These are phyloP conservation scores for Stegana nigrithorax DNA, from an alignment of 2,888 invertebrate genomes.

Conservation along the genomic window DNA sequence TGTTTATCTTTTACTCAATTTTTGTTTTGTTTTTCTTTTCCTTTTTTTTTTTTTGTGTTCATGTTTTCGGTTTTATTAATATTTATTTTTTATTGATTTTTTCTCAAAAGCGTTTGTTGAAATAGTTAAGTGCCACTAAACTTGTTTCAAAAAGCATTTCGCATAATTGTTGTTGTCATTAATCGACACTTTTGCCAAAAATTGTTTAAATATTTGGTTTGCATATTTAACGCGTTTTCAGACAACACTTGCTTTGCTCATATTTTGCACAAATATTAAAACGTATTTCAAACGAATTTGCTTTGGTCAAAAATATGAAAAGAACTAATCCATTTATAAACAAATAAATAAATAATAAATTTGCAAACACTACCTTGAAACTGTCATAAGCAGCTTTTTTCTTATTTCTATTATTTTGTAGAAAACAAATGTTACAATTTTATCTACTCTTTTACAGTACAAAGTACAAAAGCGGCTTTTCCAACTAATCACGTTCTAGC, in stretches of 20 bases:
- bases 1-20: constrained; percentile 26
- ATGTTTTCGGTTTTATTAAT: constrained; percentile 36
- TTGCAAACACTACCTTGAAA: too few relatives aligned
- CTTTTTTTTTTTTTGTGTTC: constrained; percentile 23
- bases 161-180: background rate
- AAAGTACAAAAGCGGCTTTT: too few relatives aligned
- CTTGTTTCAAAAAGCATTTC: constrained; percentile 19
- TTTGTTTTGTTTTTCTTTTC: constrained; percentile 31
- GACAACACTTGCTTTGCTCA: constrained; percentile 21
- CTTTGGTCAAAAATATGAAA: background rate
- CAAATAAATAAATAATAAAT: background rate
- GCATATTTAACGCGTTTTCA: constrained; percentile 28
- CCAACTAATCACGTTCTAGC: too few relatives aligned
- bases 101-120: constrained; percentile 45
- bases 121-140: constrained; percentile 56
- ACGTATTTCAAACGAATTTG: background rate
- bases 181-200: constrained; percentile 16
- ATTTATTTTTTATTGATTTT: background rate
- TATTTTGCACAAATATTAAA: constrained; percentile 12
- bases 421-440: too few relatives aligned
- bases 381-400: too few relatives aligned
- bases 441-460: too few relatives aligned
- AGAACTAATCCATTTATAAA: background rate
- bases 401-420: too few relatives aligned
- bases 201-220: constrained; percentile 18